Evolutionary conservation across 2,113 vertebrate genomes (phyloP).

Genomic region (Neolamprologus hecqui): DNA sequence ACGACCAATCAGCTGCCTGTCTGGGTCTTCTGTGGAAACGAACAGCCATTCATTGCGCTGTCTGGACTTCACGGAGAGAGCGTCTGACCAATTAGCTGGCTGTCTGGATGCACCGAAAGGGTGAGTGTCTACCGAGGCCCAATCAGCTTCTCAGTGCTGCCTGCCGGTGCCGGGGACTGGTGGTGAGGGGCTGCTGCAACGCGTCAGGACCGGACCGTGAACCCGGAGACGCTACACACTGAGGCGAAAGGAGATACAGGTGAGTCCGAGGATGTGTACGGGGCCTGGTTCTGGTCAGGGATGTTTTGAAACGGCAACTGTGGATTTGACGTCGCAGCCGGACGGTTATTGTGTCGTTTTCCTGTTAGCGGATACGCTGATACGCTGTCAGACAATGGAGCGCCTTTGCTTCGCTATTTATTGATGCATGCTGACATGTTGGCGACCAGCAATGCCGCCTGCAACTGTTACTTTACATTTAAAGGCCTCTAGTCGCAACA

Average conservation of each 20-base stretch:
- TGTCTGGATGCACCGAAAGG: slow-evolving; percentile 56
- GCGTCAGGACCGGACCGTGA: slow-evolving; percentile 76
- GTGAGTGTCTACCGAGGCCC: slow-evolving; percentile 68
- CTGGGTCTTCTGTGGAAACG: neutral
- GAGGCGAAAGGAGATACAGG: slow-evolving; percentile 73
- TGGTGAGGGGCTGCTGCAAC: slow-evolving; percentile 71
- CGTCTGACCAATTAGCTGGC: slow-evolving; percentile 5
- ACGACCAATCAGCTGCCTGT: slow-evolving; percentile 13
- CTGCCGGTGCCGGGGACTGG: slow-evolving; percentile 80
- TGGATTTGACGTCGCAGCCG: neutral
- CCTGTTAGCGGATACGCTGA: slow-evolving; percentile 10
- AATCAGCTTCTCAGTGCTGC: slow-evolving; percentile 76
- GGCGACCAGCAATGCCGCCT: slow-evolving; percentile 54
- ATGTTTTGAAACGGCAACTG: slow-evolving; percentile 32
- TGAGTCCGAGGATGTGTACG: slow-evolving; percentile 73
- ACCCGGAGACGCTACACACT: slow-evolving; percentile 74
- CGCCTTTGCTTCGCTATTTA: slow-evolving; percentile 45
- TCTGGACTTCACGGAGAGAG: slow-evolving; percentile 6
- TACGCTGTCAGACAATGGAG: slow-evolving; percentile 67
- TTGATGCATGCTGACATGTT: slow-evolving; percentile 62
- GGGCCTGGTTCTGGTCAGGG: slow-evolving; percentile 52
- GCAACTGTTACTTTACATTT: slow-evolving; percentile 24
- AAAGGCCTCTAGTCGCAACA: slow-evolving; percentile 2
- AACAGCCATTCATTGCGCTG: slow-evolving; percentile 12
- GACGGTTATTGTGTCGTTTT: neutral